These are phyloP conservation scores for Albula goreensis DNA, from an alignment of 2,113 vertebrate genomes.

Conservation along the genomic window DNA sequence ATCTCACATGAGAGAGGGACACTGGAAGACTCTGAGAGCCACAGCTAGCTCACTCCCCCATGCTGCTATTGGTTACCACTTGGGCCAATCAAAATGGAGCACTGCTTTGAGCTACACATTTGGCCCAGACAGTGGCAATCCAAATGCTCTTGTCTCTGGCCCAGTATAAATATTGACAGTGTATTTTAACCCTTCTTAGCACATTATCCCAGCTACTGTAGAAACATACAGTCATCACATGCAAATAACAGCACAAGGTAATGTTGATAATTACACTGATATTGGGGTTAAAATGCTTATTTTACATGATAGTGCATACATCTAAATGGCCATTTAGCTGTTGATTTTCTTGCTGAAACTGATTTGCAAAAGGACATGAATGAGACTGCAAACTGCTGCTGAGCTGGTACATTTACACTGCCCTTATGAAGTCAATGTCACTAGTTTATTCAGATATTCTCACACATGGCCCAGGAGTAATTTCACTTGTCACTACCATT, in stretches of 20 bases:
- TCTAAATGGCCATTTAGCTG: not conserved
- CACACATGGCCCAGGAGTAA: slow-evolving; percentile 41
- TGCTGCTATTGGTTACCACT: not conserved
- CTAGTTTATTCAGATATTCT: slow-evolving; percentile 31
- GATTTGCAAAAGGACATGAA: slow-evolving; percentile 11
- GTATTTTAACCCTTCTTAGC: not conserved
- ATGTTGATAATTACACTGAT: no score
- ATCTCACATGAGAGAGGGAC: not conserved
- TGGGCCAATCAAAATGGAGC: not conserved
- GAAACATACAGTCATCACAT: no score
- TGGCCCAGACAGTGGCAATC: not conserved
- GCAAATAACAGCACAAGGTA: no score
- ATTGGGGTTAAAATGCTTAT: not conserved
- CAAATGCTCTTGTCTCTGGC: not conserved
- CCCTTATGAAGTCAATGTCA: slow-evolving; percentile 42
- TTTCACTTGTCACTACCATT: slow-evolving; percentile 50
- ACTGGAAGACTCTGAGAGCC: not conserved
- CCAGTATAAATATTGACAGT: not conserved
- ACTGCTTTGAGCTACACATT: not conserved
- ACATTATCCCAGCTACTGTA: not conserved
- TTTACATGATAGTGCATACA: no score
- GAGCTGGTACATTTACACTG: slow-evolving; percentile 47
- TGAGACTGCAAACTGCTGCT: not conserved
- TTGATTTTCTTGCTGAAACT: not conserved
- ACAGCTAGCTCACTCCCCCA: not conserved